phyloP scores from a whole-genome alignment of 2,888 invertebrate genomes.

The Siphlonurus alternatus region DNA sequence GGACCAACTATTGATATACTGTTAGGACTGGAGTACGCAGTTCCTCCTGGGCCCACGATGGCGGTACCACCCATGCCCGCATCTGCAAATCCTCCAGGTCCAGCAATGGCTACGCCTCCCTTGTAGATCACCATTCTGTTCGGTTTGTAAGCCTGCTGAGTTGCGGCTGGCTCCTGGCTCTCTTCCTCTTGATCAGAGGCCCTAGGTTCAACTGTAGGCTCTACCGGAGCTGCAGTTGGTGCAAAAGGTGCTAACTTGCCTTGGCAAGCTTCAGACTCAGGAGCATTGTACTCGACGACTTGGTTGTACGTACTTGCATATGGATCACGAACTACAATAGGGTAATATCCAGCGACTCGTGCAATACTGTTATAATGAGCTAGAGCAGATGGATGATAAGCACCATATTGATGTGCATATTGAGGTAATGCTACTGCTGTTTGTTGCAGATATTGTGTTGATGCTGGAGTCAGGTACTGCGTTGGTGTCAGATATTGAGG shows the following conservation, averaged over 20 bases:
- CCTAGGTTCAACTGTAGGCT: background rate
- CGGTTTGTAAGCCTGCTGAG: background rate
- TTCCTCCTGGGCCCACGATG: slow-evolving; percentile 61
- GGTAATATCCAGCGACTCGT: slow-evolving; percentile 29
- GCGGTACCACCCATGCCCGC: slow-evolving; percentile 65
- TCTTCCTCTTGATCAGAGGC: background rate
- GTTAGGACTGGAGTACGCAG: slow-evolving; percentile 56
- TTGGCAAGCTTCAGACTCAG: slow-evolving; percentile 33
- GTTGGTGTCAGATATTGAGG: background rate
- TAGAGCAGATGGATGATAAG: background rate
- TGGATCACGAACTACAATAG: slow-evolving; percentile 39
- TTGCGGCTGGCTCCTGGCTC: background rate
- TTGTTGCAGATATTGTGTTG: background rate
- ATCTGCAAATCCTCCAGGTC: slow-evolving; percentile 65
- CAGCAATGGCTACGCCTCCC: slow-evolving; percentile 65
- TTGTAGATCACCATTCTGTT: slow-evolving; percentile 41
- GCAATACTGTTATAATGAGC: background rate
- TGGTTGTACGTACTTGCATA: slow-evolving; percentile 32
- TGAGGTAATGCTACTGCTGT: background rate
- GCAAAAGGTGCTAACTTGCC: background rate
- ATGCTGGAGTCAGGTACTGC: background rate
- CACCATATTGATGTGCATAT: background rate
- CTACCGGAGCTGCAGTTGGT: background rate
- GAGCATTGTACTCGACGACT: slow-evolving; percentile 41
- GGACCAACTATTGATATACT: slow-evolving; percentile 61